Evolutionary conservation across 2,113 vertebrate genomes (phyloP).

Genomic region (Gorilla gorilla): DNA sequence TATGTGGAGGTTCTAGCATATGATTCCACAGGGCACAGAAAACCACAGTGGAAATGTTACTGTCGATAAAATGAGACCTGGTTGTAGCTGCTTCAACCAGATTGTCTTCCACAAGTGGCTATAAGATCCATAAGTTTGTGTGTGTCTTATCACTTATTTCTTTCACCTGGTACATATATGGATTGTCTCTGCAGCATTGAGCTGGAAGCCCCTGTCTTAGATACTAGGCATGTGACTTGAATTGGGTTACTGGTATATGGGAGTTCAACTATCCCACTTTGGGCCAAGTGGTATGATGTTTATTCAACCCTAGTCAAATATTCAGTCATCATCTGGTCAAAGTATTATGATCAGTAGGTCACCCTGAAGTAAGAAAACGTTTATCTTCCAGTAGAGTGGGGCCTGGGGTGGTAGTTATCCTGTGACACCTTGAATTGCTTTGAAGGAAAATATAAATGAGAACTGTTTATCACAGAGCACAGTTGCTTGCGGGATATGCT

Average conservation of each 20-base stretch:
- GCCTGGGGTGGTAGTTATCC: neutral
- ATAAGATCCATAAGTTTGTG: neutral
- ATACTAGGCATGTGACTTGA: neutral
- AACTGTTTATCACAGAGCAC: slow-evolving; percentile 21
- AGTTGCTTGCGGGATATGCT: neutral
- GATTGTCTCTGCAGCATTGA: neutral
- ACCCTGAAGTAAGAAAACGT: neutral
- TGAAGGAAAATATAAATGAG: slow-evolving; percentile 43
- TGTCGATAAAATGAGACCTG: neutral
- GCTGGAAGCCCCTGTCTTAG: neutral
- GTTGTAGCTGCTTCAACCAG: neutral
- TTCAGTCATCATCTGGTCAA: neutral
- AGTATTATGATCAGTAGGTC: neutral
- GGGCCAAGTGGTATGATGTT: neutral
- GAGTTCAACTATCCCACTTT: neutral
- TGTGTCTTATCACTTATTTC: neutral
- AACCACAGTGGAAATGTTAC: neutral
- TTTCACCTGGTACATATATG: neutral
- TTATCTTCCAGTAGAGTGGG: neutral
- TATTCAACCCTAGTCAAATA: neutral
- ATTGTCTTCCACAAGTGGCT: neutral
- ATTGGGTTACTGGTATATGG: neutral
- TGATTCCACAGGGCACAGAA: neutral
- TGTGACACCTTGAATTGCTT: slow-evolving; percentile 14
- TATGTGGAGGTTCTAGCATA: neutral